phyloP scores from a whole-genome alignment of 2,797 vertebrate genomes.

The Onychomys leucogaster region DNA sequence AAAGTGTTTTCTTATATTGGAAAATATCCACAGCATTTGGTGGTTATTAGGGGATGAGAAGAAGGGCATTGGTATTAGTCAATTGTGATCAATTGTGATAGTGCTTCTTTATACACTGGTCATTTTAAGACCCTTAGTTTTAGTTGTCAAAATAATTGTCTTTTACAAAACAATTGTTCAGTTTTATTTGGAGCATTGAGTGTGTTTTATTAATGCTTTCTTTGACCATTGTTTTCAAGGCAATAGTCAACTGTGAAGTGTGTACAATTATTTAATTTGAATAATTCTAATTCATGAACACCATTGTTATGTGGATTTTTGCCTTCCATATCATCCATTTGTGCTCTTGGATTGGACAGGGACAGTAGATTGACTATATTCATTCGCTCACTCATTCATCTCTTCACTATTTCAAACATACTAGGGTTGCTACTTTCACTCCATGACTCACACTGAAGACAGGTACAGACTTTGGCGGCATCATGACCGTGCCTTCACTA shows the following conservation, averaged over 20 bases:
- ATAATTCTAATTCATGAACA: not conserved
- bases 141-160: not conserved
- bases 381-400: not conserved
- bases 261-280: conserved; percentile 7
- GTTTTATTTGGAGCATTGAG: not conserved
- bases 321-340: not conserved
- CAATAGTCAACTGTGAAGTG: not conserved
- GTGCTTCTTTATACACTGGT: not conserved
- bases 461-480: not conserved
- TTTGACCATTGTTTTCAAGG: not conserved
- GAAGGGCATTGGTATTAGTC: not conserved
- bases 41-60: not conserved
- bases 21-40: not conserved
- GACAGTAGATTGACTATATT: not conserved
- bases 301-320: not conserved
- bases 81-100: not conserved
- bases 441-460: not conserved
- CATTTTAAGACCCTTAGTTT: not conserved
- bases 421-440: not conserved
- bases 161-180: not conserved
- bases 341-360: not conserved
- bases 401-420: not conserved
- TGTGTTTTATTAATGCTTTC: not conserved
- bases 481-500: not conserved
- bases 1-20: not conserved